These are phyloP conservation scores for Sinotaia quadrata DNA, from an alignment of 2,888 invertebrate species.

Conservation along the genomic window DNA sequence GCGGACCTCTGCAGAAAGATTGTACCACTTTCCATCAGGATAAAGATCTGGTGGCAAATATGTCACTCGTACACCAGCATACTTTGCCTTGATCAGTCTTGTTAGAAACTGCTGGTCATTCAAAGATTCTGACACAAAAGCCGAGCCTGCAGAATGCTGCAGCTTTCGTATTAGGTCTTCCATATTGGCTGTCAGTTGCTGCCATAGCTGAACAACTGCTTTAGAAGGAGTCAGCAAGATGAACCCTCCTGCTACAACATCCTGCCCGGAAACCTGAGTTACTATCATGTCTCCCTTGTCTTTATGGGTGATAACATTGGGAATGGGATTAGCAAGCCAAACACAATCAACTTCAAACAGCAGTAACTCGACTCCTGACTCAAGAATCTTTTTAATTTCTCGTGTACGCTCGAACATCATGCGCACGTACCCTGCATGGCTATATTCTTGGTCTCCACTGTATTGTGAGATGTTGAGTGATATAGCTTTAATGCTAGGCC, in stretches of 20 bases:
- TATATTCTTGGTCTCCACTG: slow-evolving; percentile 48
- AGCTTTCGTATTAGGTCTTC: slow-evolving; percentile 41
- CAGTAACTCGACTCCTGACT: slow-evolving; percentile 44
- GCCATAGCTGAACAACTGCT: slow-evolving; percentile 45
- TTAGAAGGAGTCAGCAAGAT: slow-evolving; percentile 47
- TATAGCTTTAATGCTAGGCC: slow-evolving; percentile 50
- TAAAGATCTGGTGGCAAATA: slow-evolving; percentile 42
- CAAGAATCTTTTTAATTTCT: slow-evolving; percentile 40
- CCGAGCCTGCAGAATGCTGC: slow-evolving; percentile 27
- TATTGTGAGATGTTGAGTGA: slow-evolving; percentile 34
- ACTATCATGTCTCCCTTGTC: slow-evolving; percentile 45
- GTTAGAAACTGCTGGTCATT: slow-evolving; percentile 56
- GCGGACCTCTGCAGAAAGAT: slow-evolving; percentile 26
- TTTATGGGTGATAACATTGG: slow-evolving; percentile 34
- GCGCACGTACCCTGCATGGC: slow-evolving; percentile 53
- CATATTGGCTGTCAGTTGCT: slow-evolving; percentile 45
- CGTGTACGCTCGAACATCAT: slow-evolving; percentile 52
- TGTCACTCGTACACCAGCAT: slow-evolving; percentile 40
- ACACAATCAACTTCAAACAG: slow-evolving; percentile 59
- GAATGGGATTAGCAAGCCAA: slow-evolving; percentile 53
- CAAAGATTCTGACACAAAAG: slow-evolving; percentile 42
- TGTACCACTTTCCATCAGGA: slow-evolving; percentile 59
- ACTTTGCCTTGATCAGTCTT: slow-evolving; percentile 38
- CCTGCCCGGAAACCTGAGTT: slow-evolving; percentile 38
- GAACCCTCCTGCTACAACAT: slow-evolving; percentile 50